Conservation (phyloP, 2,113 vertebrate genomes). For the Zingel zingel region DNA sequence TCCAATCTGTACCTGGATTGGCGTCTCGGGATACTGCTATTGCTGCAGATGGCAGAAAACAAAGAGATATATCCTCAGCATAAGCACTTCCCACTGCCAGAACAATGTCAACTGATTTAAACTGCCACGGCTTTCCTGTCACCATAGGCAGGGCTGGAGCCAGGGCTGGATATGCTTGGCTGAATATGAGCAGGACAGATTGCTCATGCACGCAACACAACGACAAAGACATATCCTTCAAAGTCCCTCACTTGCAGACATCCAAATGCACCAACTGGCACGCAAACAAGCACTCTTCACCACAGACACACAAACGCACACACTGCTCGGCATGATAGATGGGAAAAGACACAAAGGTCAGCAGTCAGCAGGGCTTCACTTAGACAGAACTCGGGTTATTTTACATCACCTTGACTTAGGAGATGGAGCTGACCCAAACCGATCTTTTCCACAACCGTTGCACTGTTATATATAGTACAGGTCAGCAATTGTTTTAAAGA, state of each 20-base stretch:
- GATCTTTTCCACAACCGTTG: slow-evolving; percentile 59
- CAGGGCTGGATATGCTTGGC: slow-evolving; percentile 67
- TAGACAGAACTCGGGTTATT: slow-evolving; percentile 78
- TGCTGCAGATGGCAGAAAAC: slow-evolving; percentile 58
- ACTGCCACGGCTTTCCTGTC: slow-evolving; percentile 67
- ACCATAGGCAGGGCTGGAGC: slow-evolving; percentile 60
- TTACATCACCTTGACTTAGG: slow-evolving; percentile 81
- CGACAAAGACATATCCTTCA: slow-evolving; percentile 73
- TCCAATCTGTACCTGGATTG: slow-evolving; percentile 1
- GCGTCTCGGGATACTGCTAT: not conserved
- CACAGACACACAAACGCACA: slow-evolving; percentile 43
- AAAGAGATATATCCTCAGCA: slow-evolving; percentile 55
- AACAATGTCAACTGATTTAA: slow-evolving; percentile 74
- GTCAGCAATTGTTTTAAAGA: slow-evolving; percentile 74
- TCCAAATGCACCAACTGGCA: slow-evolving; percentile 55
- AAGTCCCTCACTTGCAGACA: slow-evolving; percentile 60
- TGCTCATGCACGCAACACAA: slow-evolving; percentile 74
- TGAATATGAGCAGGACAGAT: slow-evolving; percentile 77
- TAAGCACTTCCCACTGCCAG: slow-evolving; percentile 62
- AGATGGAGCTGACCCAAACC: slow-evolving; percentile 73
- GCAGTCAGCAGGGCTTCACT: slow-evolving; percentile 77
- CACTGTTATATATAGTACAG: slow-evolving; percentile 51
- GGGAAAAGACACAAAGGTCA: slow-evolving; percentile 80
- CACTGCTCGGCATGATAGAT: slow-evolving; percentile 69
- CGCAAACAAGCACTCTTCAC: slow-evolving; percentile 52